These are phyloP conservation scores for Pagetopsis macropterus DNA, from an alignment of 2,797 vertebrate genomes.

Conservation along the genomic window DNA sequence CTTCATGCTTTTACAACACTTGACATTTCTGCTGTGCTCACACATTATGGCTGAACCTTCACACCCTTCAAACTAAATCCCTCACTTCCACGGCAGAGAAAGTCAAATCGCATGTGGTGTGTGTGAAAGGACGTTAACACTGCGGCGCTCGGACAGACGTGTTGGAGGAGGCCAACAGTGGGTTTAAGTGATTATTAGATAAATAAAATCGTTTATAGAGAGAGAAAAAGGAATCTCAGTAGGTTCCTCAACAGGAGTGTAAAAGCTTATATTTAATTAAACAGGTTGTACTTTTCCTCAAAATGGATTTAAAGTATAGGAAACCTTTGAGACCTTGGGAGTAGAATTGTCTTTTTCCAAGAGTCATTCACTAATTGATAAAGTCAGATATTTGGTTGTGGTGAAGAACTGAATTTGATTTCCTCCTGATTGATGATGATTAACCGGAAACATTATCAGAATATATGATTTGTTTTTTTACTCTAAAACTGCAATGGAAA, in stretches of 20 bases:
- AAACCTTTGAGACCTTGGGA: slow-evolving; percentile 5
- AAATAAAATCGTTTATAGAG: slow-evolving; percentile 63
- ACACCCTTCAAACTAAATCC: slow-evolving; percentile 69
- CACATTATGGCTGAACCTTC: slow-evolving; percentile 58
- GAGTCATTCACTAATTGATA: neutral
- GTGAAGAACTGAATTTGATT: slow-evolving; percentile 1
- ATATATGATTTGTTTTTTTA: neutral
- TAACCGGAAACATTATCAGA: neutral
- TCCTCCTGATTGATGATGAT: slow-evolving; percentile 4
- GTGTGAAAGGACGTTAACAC: slow-evolving; percentile 64
- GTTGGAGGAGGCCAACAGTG: slow-evolving; percentile 68
- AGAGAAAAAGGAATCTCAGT: slow-evolving; percentile 54
- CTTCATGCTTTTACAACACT: slow-evolving; percentile 55
- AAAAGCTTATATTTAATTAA: slow-evolving; percentile 19
- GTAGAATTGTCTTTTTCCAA: neutral
- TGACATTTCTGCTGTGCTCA: slow-evolving; percentile 60
- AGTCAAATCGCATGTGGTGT: slow-evolving; percentile 38
- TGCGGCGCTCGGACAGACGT: slow-evolving; percentile 52
- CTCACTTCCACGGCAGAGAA: slow-evolving; percentile 31
- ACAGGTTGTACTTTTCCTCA: slow-evolving; percentile 9
- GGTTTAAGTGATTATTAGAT: slow-evolving; percentile 65
- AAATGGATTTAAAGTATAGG: neutral
- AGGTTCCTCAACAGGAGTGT: slow-evolving; percentile 7
- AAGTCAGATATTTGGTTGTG: slow-evolving; percentile 12
- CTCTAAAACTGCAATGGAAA: neutral